These are phyloP conservation scores for Oreochromis grahami DNA, from an alignment of 2,797 vertebrate genomes.

Conservation along the genomic window DNA sequence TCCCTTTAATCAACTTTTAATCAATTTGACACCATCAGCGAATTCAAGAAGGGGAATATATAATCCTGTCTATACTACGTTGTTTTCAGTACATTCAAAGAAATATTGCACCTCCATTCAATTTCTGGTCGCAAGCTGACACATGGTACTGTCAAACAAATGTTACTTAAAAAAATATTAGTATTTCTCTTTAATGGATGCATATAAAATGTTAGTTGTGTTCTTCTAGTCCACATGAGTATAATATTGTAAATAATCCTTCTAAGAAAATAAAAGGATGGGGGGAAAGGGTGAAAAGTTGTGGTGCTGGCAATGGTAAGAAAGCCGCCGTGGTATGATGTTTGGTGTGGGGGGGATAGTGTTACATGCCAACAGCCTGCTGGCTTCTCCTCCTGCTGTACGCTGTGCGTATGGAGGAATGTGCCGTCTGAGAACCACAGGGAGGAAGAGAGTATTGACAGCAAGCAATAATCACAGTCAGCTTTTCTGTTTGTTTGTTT, in stretches of 20 bases:
- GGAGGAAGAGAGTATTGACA: constrained; percentile 58
- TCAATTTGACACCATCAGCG: not conserved
- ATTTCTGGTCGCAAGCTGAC: not conserved
- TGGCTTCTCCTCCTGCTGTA: constrained; percentile 55
- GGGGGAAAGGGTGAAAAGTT: constrained; percentile 3
- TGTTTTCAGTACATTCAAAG: not conserved
- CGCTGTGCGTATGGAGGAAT: constrained; percentile 58
- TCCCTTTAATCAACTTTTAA: not conserved
- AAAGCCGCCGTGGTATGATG: constrained; percentile 52
- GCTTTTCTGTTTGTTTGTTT: constrained; percentile 60
- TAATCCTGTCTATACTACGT: not conserved
- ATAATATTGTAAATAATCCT: not conserved
- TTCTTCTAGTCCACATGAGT: not conserved
- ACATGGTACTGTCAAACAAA: not conserved
- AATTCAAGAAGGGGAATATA: not conserved
- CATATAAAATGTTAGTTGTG: not conserved
- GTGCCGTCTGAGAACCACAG: constrained; percentile 56
- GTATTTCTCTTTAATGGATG: not conserved
- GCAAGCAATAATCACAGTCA: constrained; percentile 52
- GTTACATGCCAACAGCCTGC: constrained; percentile 64
- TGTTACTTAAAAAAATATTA: not conserved
- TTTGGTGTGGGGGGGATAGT: constrained; percentile 55
- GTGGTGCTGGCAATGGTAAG: constrained; percentile 42
- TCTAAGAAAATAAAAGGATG: constrained; percentile 15
- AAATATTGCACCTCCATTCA: not conserved